phyloP scores from a whole-genome alignment of 2,888 invertebrate genomes.

The Pycnomerus fuliginosus region DNA sequence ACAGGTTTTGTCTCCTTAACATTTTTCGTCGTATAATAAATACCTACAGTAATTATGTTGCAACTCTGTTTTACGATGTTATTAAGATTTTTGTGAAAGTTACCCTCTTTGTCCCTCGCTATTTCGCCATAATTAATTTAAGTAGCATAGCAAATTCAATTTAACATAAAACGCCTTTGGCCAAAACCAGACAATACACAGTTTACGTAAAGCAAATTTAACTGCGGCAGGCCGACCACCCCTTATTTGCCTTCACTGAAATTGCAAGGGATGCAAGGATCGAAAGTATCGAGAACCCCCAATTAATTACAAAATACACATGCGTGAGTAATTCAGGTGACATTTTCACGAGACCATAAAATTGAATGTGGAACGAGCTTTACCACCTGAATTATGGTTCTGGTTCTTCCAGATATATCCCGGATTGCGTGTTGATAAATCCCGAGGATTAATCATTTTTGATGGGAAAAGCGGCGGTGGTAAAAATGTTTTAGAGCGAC shows the following conservation, averaged over 20 bases:
- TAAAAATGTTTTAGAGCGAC: no score
- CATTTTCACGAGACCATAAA: slow-evolving; percentile 2
- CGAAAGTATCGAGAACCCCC: not conserved
- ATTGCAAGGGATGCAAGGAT: slow-evolving; percentile 1
- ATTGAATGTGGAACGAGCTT: no score
- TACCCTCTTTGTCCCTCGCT: slow-evolving; percentile 1
- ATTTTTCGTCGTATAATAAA: no score
- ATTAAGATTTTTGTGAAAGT: no score
- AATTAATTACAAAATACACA: slow-evolving; percentile 7
- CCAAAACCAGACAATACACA: not conserved
- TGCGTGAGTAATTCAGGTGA: slow-evolving; percentile 1
- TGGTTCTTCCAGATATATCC: no score
- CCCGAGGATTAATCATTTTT: no score
- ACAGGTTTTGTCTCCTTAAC: no score
- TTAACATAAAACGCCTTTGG: slow-evolving; percentile 4
- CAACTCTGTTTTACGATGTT: no score
- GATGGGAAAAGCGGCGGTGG: no score
- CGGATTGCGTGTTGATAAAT: no score
- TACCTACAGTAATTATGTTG: no score
- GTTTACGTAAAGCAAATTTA: slow-evolving; percentile 27
- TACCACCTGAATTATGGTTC: no score
- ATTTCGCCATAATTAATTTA: slow-evolving; percentile 12
- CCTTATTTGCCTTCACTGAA: slow-evolving; percentile 13
- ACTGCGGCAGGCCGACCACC: slow-evolving; percentile 20
- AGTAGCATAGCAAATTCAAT: slow-evolving; percentile 12